Percentiles rank a stretch among this genome's conserved stretches.
Evolutionary conservation across 2,113 vertebrate species (phyloP).

Genomic region (Catharus minimus): DNA sequence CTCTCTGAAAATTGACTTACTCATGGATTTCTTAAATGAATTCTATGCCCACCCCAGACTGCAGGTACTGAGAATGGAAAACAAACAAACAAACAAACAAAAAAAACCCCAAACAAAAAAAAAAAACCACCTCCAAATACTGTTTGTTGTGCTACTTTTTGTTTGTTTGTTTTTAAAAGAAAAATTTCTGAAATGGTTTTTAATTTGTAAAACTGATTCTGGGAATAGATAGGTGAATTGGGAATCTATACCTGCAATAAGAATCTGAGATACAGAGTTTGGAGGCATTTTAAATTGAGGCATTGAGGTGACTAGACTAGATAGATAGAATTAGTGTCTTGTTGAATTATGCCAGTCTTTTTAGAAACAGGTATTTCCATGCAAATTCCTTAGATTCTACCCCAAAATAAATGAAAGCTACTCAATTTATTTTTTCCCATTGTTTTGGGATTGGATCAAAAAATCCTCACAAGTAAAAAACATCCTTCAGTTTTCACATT

Average conservation of each 20-base stretch:
- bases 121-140: background rate
- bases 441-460: background rate
- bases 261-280: constrained; percentile 7
- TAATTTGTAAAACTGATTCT: background rate
- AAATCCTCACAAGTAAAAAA: background rate
- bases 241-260: background rate
- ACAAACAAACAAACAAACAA: background rate
- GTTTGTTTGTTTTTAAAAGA: background rate
- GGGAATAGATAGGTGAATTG: background rate
- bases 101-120: background rate
- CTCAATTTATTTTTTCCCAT: background rate
- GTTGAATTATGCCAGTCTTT: constrained; percentile 14
- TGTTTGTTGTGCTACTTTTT: background rate
- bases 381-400: constrained; percentile 5
- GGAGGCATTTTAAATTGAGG: constrained; percentile 12
- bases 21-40: constrained; percentile 98
- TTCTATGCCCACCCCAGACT: constrained; percentile 94
- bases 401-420: background rate
- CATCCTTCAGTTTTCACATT: background rate
- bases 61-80: constrained; percentile 74
- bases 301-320: background rate
- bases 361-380: constrained; percentile 19
- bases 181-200: background rate
- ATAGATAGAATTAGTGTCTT: background rate
- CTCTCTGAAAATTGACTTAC: constrained; percentile 92